Conservation (phyloP, 2,888 invertebrate genomes). For the Carpatolechia fugitivella region DNA sequence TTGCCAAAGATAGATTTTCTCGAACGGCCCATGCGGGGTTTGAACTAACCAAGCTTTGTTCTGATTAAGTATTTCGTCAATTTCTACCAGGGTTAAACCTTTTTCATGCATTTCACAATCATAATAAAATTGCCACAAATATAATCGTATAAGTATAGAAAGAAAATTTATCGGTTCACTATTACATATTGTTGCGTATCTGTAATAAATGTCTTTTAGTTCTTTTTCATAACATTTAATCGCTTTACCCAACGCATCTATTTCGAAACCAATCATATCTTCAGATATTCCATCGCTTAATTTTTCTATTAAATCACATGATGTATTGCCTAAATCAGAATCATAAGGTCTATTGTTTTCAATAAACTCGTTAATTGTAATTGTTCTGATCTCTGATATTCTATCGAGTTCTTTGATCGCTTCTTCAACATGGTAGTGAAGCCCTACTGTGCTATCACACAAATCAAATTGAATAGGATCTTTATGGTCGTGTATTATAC, state of each 20-base stretch:
- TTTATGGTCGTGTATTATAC: not conserved
- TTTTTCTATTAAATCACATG: not conserved
- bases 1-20: slow-evolving; percentile 81
- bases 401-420: slow-evolving; percentile 58
- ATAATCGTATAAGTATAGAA: slow-evolving; percentile 72
- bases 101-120: slow-evolving; percentile 75
- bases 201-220: slow-evolving; percentile 71
- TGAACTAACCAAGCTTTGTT: slow-evolving; percentile 69
- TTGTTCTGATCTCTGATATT: slow-evolving; percentile 41
- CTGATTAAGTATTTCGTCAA: slow-evolving; percentile 68
- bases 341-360: slow-evolving; percentile 40
- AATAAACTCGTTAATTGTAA: slow-evolving; percentile 51
- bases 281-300: not conserved
- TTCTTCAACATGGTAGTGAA: slow-evolving; percentile 64
- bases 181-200: slow-evolving; percentile 72
- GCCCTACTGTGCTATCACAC: slow-evolving; percentile 59
- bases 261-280: slow-evolving; percentile 60
- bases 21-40: slow-evolving; percentile 76
- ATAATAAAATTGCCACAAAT: slow-evolving; percentile 80
- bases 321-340: not conserved
- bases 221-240: slow-evolving; percentile 66
- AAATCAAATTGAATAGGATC: slow-evolving; percentile 33
- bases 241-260: slow-evolving; percentile 62
- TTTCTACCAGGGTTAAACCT: slow-evolving; percentile 70
- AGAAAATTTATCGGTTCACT: slow-evolving; percentile 51